Evolutionary conservation across 2,113 vertebrate species (phyloP).

Genomic region (Genyomyrus donnyi): DNA sequence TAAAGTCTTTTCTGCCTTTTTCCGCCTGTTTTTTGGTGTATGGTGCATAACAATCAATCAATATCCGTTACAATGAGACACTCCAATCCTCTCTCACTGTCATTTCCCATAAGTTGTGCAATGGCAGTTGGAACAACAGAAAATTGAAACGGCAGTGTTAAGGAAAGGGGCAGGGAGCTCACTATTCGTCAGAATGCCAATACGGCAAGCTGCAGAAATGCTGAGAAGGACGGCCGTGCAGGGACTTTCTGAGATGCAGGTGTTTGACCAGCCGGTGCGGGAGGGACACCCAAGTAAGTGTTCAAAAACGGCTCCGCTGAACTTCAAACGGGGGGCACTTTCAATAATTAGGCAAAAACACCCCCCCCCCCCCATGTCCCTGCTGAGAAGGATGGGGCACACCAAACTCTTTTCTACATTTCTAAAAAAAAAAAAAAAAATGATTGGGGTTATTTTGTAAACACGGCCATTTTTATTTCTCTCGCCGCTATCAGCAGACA

Average conservation of each 20-base stretch:
- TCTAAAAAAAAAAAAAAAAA: background rate
- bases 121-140: background rate
- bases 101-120: background rate
- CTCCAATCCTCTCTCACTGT: background rate
- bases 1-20: background rate
- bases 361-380: background rate
- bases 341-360: background rate
- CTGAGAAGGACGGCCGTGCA: background rate
- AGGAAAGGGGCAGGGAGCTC: background rate
- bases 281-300: background rate
- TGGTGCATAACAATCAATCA: conserved; percentile 1
- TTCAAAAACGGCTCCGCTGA: background rate
- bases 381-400: background rate
- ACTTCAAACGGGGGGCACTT: background rate
- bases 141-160: background rate
- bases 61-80: background rate
- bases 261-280: background rate
- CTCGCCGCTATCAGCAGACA: background rate
- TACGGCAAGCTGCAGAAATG: background rate
- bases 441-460: background rate
- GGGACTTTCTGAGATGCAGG: background rate
- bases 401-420: background rate
- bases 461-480: background rate
- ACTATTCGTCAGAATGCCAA: background rate
- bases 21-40: background rate